These are phyloP conservation scores for Hirtodrosophila trivittata DNA, from an alignment of 2,888 invertebrate genomes.

Conservation along the genomic window DNA sequence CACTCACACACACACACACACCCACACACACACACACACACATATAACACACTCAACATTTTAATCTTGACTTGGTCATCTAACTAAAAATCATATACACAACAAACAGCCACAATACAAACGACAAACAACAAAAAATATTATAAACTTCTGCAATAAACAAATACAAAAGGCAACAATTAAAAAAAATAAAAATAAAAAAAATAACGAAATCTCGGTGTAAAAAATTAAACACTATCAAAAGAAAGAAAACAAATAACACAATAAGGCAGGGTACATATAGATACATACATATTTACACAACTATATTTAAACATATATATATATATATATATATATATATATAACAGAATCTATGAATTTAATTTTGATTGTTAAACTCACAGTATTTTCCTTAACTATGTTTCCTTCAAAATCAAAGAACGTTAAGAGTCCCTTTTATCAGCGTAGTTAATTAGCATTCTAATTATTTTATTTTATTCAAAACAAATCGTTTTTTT, in stretches of 20 bases:
- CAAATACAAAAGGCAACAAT: constrained; percentile 23
- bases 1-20: constrained; percentile 16
- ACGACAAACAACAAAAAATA: constrained; percentile 19
- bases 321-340: constrained; percentile 7
- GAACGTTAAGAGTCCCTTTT: constrained; percentile 7
- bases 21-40: constrained; percentile 10
- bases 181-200: constrained; percentile 2
- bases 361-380: constrained; percentile 26
- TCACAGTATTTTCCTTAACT: constrained; percentile 44
- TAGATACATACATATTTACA: constrained; percentile 4
- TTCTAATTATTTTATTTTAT: constrained; percentile 25
- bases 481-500: constrained; percentile 15
- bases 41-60: constrained; percentile 11
- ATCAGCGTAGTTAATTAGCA: constrained; percentile 4
- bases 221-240: constrained; percentile 1
- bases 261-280: constrained; percentile 38
- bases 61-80: not conserved
- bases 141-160: constrained; percentile 39
- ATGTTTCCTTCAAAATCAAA: constrained; percentile 32
- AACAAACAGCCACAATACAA: constrained; percentile 7
- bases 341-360: constrained; percentile 18
- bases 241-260: constrained; percentile 13
- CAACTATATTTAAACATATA: constrained; percentile 1
- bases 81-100: not conserved
- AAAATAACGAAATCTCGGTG: constrained; percentile 23